phyloP scores from a whole-genome alignment of 2,113 vertebrate genomes.

The Pseudorhombus dupliciocellatus region DNA sequence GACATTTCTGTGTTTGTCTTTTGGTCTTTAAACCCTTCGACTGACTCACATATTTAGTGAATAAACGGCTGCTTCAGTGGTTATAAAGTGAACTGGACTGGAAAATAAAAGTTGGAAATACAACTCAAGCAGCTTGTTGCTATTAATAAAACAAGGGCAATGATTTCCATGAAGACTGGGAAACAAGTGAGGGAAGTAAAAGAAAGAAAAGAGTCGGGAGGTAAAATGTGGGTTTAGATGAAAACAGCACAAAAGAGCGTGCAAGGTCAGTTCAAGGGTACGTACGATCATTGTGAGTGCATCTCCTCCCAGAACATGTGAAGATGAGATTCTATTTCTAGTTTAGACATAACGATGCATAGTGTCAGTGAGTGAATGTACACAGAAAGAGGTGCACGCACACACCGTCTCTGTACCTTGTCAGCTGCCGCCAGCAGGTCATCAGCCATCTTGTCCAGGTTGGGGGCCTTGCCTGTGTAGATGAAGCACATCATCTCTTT shows the following conservation, averaged over 20 bases:
- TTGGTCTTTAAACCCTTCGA: background rate
- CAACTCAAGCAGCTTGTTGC: background rate
- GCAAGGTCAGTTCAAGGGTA: background rate
- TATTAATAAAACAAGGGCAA: background rate
- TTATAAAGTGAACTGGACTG: background rate
- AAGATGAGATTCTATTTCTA: background rate
- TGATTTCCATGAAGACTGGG: background rate
- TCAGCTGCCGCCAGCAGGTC: conserved; percentile 95
- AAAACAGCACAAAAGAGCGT: background rate
- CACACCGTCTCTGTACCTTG: conserved; percentile 80
- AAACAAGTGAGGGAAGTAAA: background rate
- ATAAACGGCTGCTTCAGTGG: conserved; percentile 5
- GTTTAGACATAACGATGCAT: conserved; percentile 45
- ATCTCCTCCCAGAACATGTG: no score
- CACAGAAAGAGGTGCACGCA: conserved; percentile 46
- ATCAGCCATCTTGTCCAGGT: conserved; percentile 97
- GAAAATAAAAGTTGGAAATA: background rate
- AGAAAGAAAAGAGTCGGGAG: background rate
- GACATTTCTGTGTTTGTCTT: background rate
- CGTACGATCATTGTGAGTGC: background rate
- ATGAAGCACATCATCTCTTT: conserved; percentile 98
- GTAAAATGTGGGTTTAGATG: background rate
- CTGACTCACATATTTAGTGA: background rate
- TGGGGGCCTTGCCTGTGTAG: conserved; percentile 93
- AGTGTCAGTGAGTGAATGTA: conserved; percentile 7